Base-by-base conservation (phyloP, 1,140 invertebrate species). In the Neodiprion virginianus region DNA sequence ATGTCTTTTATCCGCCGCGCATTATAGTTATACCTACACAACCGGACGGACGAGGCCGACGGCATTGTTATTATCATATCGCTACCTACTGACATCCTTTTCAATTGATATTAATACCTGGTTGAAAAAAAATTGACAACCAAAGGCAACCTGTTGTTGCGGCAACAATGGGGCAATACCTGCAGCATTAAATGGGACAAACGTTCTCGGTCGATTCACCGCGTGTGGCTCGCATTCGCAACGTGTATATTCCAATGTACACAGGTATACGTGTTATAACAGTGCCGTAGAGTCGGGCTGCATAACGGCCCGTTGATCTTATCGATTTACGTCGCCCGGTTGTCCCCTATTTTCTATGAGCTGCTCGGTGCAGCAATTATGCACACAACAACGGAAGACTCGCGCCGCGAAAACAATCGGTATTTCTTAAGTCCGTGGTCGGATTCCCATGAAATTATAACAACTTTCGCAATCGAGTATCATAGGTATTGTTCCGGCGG, bases 241-340 rank as follows among this genome's bases (percentile, higher is more conserved):
- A 40, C 28, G 28, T 40, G 28, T 40, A 40, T 5, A 40, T 40
- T 2, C 28, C 1, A 3, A 5, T 40, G 5, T 5, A 40, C 28
- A 40, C 28, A 40, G 28, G 28, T 40, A 40, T 40, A 5, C 28
- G 28, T 40, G 5, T 40, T 40, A 40, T 40, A 40, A 40, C 28
- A 40, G 28, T 40, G 28, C 28, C 28, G 28, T 40, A 40, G 28
- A 40, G 28, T 40, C 28, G 28, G 28, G 28, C 28, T 40, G 28
- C 28, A 40, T 40, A 40, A 61, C 11, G 53, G 53, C n/a, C 3
- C 53, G 28, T 40, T 40, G 53, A 61, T 61, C 53, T 61, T 61
- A 61, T 61, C 53, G 53, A 61, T 61, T 61, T 61, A 61, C 53
- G 53, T 61, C n/a, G 53, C 53, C 53, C n/a, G n/a, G 53, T 61